Evolutionary conservation across 2,797 vertebrate species (phyloP).

Genomic region (Cephalopachus bancanus): DNA sequence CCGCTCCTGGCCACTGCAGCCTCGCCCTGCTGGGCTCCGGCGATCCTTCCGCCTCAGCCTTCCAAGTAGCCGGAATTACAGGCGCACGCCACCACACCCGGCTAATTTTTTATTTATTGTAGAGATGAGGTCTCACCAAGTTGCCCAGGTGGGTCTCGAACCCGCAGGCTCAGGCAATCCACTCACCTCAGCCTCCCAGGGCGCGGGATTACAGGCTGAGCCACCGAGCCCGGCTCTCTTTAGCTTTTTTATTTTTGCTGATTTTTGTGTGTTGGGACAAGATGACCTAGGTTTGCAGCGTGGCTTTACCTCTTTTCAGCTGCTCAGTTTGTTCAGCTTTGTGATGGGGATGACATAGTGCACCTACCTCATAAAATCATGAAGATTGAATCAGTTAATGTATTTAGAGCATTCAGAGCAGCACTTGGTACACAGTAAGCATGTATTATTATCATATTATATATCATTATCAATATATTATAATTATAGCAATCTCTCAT

Average conservation of each 20-base stretch:
- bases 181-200: too few relatives aligned
- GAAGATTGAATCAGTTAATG: not conserved
- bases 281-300: not conserved
- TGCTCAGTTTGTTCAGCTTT: not conserved
- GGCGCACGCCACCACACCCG: too few relatives aligned
- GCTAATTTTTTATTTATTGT: too few relatives aligned
- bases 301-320: not conserved
- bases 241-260: not conserved
- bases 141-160: too few relatives aligned
- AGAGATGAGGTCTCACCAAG: too few relatives aligned
- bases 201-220: too few relatives aligned
- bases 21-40: too few relatives aligned
- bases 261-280: not conserved
- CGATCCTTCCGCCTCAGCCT: too few relatives aligned
- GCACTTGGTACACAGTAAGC: too few relatives aligned
- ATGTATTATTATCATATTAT: not conserved
- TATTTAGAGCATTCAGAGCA: not conserved
- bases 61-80: too few relatives aligned
- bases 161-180: too few relatives aligned
- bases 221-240: not conserved
- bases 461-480: not conserved
- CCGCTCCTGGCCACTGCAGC: too few relatives aligned
- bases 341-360: not conserved
- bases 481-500: not conserved
- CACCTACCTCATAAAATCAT: fast-evolving